Base-by-base conservation (phyloP, 2,797 vertebrate genomes). In the Anisognathus igniventris region DNA sequence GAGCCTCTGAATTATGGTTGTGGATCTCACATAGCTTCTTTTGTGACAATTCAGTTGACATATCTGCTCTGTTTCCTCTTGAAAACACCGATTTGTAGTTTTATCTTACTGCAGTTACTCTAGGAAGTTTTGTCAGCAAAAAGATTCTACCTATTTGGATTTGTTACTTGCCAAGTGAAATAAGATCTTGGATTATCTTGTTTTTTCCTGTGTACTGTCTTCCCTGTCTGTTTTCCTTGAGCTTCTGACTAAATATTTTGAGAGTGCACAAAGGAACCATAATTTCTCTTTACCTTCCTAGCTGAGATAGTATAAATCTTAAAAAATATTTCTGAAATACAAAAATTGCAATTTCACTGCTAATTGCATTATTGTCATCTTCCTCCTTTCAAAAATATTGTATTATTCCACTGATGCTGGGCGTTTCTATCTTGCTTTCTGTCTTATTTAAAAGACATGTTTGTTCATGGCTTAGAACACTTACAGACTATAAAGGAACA, bases 121-220 rank as follows among this genome's bases (percentile, higher is more conserved):
- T 76, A n/a, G 60, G 40, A 79, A 79, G 72, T 92, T 85, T 90
- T 75, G 51, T 79, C 92, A 85, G 51, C 0, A 4, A n/a, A 92
- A 92, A 66, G 35, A 87, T 76, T 40, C 33, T 76, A 50, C 51
- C 51, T 70, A 0, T 58, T 76, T 76, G 80, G 88, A 84, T 85
- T 94, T 81, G 62, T 76, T 84, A 62, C 77, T 93, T 75, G 74
- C 64, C 60, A 75, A 81, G 84, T 85, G 80, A 86, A 92, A n/a
- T 81, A 73, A 85, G 66, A 70, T 93, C 62, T 85, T 81, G 60
- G 83, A 78, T 90, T 84, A 88, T 81, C 79, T 93, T 86, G 18
- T 25, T 81, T 84, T 88, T 58, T 78, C 47, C 58, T 84, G 30
- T 73, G 45, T 42, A 24, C 54, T 70, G 39, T 85, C 67, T 84